Percentiles rank a stretch among this genome's conserved stretches.
Evolutionary conservation across 1,140 invertebrate species (phyloP).

Genomic region (Aphaenogaster floridana): DNA sequence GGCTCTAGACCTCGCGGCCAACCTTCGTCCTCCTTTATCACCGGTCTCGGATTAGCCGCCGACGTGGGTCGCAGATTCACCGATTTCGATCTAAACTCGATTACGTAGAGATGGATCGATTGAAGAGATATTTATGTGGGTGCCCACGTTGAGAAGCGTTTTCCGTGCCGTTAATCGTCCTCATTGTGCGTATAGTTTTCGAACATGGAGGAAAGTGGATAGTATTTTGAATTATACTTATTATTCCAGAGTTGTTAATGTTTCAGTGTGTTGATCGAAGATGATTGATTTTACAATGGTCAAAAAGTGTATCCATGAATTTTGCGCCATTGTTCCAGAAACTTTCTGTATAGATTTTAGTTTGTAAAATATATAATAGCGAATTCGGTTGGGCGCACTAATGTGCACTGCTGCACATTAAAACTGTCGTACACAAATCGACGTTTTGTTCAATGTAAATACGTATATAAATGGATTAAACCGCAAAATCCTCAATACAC

Average conservation of each 20-base stretch:
- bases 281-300: not conserved
- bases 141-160: slow-evolving; percentile 17
- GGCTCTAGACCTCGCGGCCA: slow-evolving; percentile 73
- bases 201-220: not conserved
- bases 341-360: not conserved
- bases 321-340: not conserved
- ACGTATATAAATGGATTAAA: too few species aligned
- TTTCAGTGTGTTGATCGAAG: not conserved
- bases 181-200: not conserved
- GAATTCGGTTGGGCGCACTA: too few species aligned
- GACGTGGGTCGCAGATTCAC: slow-evolving; percentile 8
- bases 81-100: slow-evolving; percentile 33
- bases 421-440: too few species aligned
- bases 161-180: slow-evolving; percentile 23
- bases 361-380: not conserved
- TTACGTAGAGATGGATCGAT: slow-evolving; percentile 20
- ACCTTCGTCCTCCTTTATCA: slow-evolving; percentile 81
- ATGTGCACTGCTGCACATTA: too few species aligned
- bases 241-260: not conserved
- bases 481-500: too few species aligned
- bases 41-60: slow-evolving; percentile 74
- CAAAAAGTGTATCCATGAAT: not conserved
- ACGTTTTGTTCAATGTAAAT: too few species aligned
- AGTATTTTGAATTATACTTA: not conserved
- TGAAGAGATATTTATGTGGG: not conserved